phyloP scores from a whole-genome alignment of 2,113 vertebrate genomes.

The Myanophis thanlyinensis region DNA sequence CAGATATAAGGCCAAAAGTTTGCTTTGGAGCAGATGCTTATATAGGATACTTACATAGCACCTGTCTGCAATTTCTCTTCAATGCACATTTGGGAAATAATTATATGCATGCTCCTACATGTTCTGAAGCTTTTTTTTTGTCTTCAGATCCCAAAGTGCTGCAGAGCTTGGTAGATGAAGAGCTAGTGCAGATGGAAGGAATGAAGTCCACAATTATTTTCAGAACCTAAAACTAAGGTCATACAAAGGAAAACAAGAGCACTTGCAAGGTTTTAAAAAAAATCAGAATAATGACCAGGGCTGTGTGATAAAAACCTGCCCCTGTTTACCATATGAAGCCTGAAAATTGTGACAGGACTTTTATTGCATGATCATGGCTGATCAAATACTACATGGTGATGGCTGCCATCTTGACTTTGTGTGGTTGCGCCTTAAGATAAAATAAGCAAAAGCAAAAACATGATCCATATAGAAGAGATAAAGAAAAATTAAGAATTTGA shows the following conservation, averaged over 20 bases:
- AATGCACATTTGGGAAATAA: background rate
- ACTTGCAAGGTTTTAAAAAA: background rate
- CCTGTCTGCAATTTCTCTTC: background rate
- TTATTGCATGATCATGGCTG: background rate
- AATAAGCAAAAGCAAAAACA: background rate
- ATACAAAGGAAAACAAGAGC: background rate
- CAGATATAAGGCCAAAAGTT: background rate
- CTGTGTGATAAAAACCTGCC: background rate
- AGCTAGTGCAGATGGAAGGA: background rate
- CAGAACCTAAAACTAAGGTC: background rate
- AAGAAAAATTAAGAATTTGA: background rate
- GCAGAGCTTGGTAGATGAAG: background rate
- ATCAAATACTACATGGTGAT: background rate
- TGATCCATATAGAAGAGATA: accelerated
- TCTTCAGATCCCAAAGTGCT: background rate
- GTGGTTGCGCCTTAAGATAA: background rate
- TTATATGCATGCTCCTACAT: background rate
- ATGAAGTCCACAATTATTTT: background rate
- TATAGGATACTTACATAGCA: background rate
- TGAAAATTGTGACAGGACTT: background rate
- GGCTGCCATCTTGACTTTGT: background rate
- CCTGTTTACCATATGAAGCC: background rate
- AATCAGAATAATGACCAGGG: background rate
- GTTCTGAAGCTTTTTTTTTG: background rate
- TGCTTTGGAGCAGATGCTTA: background rate